Evolutionary conservation across 2,888 invertebrate species (phyloP).

Genomic region (Melangyna quadrimaculata): DNA sequence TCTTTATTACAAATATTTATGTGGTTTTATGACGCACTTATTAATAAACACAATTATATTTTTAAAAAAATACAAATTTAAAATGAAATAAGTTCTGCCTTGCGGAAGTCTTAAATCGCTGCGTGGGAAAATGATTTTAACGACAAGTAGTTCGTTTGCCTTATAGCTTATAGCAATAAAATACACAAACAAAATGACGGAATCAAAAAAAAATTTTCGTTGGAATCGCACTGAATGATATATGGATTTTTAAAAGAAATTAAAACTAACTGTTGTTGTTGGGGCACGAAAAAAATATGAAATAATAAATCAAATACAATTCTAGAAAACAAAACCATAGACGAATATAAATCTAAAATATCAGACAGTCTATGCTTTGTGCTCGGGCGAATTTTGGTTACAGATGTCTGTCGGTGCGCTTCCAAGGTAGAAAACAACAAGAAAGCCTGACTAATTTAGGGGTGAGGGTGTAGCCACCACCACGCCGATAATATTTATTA

Average conservation of each 20-base stretch:
- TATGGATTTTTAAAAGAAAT: conserved; percentile 7
- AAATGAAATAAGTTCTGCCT: not conserved
- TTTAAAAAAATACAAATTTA: not conserved
- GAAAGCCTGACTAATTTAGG: not conserved
- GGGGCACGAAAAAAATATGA: conserved; percentile 57
- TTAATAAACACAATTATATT: too few relatives aligned
- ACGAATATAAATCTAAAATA: conserved; percentile 17
- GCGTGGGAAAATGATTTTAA: conserved; percentile 48
- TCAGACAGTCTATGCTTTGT: conserved; percentile 27
- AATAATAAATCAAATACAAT: conserved; percentile 51
- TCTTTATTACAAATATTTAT: conserved; percentile 26
- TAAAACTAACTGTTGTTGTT: conserved; percentile 1
- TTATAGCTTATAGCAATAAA: too few relatives aligned
- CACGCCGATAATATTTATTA: not conserved
- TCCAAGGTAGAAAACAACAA: not conserved
- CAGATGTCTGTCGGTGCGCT: not conserved
- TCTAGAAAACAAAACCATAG: not conserved
- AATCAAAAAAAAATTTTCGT: not conserved
- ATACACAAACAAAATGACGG: not conserved
- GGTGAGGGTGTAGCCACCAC: conserved; percentile 1
- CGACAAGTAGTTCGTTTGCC: conserved; percentile 63
- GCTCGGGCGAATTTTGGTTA: conserved; percentile 5
- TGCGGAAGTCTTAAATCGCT: conserved; percentile 22
- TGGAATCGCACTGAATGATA: not conserved
- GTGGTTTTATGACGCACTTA: not conserved